Evolutionary conservation across 2,797 vertebrate species (phyloP).

Genomic region (Sebastes hubbsi): DNA sequence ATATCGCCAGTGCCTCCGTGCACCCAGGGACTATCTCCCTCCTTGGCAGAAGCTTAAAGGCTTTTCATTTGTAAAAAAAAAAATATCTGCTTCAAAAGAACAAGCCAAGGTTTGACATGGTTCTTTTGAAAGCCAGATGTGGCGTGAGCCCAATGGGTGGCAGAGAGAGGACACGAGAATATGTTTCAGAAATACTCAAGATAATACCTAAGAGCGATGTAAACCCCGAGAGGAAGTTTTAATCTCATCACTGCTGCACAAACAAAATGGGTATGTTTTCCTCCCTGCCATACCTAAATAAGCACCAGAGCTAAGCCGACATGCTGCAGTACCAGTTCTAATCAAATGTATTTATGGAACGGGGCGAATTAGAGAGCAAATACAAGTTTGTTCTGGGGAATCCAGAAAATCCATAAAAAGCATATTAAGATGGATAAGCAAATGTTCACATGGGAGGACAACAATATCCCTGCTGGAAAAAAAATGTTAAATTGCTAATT

Average conservation of each 20-base stretch:
- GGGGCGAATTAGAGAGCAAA: slow-evolving; percentile 11
- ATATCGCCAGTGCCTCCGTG: not conserved
- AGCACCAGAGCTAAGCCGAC: slow-evolving; percentile 12
- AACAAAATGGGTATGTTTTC: slow-evolving; percentile 21
- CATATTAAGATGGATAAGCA: not conserved
- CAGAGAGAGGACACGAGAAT: not conserved
- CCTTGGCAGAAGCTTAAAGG: slow-evolving; percentile 7
- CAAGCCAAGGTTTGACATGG: not conserved
- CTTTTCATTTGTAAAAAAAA: slow-evolving; percentile 9
- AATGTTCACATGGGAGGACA: slow-evolving; percentile 6
- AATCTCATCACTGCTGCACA: slow-evolving; percentile 24
- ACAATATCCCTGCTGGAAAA: not conserved
- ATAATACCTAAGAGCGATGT: not conserved
- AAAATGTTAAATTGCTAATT: not conserved
- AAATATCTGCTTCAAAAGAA: slow-evolving; percentile 15
- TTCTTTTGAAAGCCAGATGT: slow-evolving; percentile 12
- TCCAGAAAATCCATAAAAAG: not conserved
- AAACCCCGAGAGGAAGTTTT: slow-evolving; percentile 11
- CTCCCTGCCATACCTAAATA: slow-evolving; percentile 13
- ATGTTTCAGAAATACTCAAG: slow-evolving; percentile 5
- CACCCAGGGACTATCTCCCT: slow-evolving; percentile 7
- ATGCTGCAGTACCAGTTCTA: not conserved
- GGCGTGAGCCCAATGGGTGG: not conserved
- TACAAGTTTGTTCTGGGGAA: slow-evolving; percentile 33
- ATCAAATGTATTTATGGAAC: slow-evolving; percentile 34